Conservation (phyloP, 2,113 vertebrate genomes). For the Lethenteron camtschaticum region DNA sequence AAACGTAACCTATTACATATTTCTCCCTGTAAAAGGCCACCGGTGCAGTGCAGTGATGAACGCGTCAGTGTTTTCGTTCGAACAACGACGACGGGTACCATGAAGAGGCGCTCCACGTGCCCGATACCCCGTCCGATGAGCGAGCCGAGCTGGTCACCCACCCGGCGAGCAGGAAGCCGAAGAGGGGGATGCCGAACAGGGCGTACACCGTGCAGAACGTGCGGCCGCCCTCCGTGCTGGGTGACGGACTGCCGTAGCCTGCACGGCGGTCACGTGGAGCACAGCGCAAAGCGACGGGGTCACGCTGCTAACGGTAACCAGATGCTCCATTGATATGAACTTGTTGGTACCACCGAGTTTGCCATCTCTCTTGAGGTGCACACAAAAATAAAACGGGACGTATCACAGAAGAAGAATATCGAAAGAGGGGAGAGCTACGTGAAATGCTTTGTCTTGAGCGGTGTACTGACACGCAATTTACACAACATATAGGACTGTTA, state of each 20-base stretch:
- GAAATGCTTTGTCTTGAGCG: too few species aligned
- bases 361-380: too few species aligned
- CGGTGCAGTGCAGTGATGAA: too few species aligned
- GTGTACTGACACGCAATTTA: too few species aligned
- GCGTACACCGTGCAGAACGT: slow-evolving; percentile 98
- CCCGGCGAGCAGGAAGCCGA: slow-evolving; percentile 91
- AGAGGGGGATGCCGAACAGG: slow-evolving; percentile 83
- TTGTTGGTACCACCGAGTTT: too few species aligned
- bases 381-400: too few species aligned
- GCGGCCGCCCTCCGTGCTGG: slow-evolving; percentile 75
- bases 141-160: slow-evolving; percentile 86
- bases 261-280: slow-evolving; percentile 14
- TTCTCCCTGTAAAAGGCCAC: too few species aligned
- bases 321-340: not conserved
- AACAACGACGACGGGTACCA: slow-evolving; percentile 32
- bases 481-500: too few species aligned
- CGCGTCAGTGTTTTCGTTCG: too few species aligned
- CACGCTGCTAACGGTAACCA: not conserved
- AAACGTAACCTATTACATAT: too few species aligned
- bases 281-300: not conserved
- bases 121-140: slow-evolving; percentile 92
- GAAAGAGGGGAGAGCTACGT: too few species aligned
- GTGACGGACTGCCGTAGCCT: slow-evolving; percentile 96
- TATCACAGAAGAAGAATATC: too few species aligned
- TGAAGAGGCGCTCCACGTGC: slow-evolving; percentile 84